Evolutionary conservation across 2,113 vertebrate genomes (phyloP).

Genomic region (Prunella himalayana): DNA sequence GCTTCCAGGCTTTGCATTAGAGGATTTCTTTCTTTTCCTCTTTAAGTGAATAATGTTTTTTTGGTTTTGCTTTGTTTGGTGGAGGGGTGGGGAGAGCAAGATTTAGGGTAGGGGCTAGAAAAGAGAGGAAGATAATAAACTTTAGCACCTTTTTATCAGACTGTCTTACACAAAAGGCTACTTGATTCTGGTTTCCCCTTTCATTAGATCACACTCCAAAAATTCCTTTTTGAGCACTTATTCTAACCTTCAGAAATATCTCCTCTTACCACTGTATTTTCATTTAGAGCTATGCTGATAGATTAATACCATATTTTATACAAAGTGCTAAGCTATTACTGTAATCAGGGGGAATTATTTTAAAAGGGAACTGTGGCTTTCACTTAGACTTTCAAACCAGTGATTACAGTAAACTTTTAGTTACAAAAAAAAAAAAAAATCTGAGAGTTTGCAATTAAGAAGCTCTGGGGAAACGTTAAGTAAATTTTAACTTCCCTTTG

Average conservation of each 20-base stretch:
- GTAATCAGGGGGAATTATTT: neutral
- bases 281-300: neutral
- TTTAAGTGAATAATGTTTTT: slow-evolving; percentile 5
- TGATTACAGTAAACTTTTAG: slow-evolving; percentile 34
- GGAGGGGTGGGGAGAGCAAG: neutral
- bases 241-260: neutral
- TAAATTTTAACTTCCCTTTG: slow-evolving; percentile 42
- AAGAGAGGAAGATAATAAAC: slow-evolving; percentile 34
- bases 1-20: slow-evolving; percentile 35
- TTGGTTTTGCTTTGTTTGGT: slow-evolving; percentile 13
- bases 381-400: slow-evolving; percentile 29
- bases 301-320: neutral
- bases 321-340: neutral
- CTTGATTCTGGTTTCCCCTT: slow-evolving; percentile 30
- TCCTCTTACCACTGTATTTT: neutral
- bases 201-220: neutral
- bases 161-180: slow-evolving; percentile 29
- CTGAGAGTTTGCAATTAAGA: slow-evolving; percentile 6
- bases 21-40: neutral
- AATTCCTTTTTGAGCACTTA: neutral
- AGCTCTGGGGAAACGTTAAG: slow-evolving; percentile 3
- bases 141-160: slow-evolving; percentile 53
- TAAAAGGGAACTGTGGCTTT: slow-evolving; percentile 26
- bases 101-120: neutral
- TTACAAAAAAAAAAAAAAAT: neutral